Evolutionary conservation across 2,113 vertebrate genomes (phyloP).

Genomic region (Gadus macrocephalus): DNA sequence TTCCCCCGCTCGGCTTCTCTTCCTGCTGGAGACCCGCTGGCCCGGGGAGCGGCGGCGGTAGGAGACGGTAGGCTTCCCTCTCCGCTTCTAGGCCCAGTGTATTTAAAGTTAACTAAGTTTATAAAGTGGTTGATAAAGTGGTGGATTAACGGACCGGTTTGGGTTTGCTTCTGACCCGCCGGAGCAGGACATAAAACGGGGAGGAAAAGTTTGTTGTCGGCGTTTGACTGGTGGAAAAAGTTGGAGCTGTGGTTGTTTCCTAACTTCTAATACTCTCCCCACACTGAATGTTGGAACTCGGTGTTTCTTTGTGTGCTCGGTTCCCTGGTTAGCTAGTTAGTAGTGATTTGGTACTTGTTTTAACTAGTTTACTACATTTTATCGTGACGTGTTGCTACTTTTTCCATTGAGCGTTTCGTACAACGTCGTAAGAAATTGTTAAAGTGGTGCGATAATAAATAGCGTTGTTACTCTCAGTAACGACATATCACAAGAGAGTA

Average conservation of each 20-base stretch:
- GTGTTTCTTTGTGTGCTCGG: no score
- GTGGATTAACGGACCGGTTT: no score
- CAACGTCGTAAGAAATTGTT: slow-evolving; percentile 38
- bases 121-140: not conserved
- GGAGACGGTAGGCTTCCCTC: slow-evolving; percentile 53
- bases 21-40: slow-evolving; percentile 70
- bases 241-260: slow-evolving; percentile 30
- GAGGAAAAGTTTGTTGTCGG: slow-evolving; percentile 16
- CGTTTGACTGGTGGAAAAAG: slow-evolving; percentile 53
- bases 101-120: no score
- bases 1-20: slow-evolving; percentile 53
- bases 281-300: no score
- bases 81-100: no score
- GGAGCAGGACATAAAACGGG: not conserved
- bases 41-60: slow-evolving; percentile 77
- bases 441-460: slow-evolving; percentile 10
- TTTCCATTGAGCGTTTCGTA: slow-evolving; percentile 57
- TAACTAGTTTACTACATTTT: not conserved
- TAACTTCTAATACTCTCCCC: no score
- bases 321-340: no score
- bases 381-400: slow-evolving; percentile 32
- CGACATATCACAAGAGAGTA: no score
- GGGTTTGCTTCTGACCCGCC: no score
- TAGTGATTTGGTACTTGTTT: no score
- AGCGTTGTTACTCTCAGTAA: no score